phyloP scores from a whole-genome alignment of 2,888 invertebrate species.

The Scaptomyza flava region DNA sequence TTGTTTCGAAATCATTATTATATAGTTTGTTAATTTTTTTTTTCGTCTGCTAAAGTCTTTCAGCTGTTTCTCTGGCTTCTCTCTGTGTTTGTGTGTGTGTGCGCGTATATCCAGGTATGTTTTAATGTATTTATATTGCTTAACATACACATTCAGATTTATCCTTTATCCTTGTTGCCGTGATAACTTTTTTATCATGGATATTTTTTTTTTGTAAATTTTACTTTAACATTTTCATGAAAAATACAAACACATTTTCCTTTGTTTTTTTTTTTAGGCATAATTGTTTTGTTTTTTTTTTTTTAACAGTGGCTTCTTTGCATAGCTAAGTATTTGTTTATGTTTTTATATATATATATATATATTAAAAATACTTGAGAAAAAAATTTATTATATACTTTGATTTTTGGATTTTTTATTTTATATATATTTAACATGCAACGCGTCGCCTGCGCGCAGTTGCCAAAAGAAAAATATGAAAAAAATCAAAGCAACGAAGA shows the following conservation, averaged over 20 bases:
- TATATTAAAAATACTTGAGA: conserved; percentile 50
- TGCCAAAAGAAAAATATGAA: conserved; percentile 30
- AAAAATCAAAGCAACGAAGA: neutral
- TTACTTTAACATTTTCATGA: conserved; percentile 26
- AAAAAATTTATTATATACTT: conserved; percentile 49
- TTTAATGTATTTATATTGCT: conserved; percentile 2
- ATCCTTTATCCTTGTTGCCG: conserved; percentile 3
- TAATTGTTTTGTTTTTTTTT: conserved; percentile 19
- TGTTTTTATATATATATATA: neutral
- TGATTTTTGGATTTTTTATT: conserved; percentile 6
- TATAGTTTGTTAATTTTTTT: conserved; percentile 29
- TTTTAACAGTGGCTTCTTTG: conserved; percentile 21
- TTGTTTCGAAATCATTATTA: conserved; percentile 40
- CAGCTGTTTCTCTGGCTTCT: conserved; percentile 10
- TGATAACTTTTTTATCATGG: conserved; percentile 15
- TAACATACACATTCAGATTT: conserved; percentile 18
- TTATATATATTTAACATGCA: conserved; percentile 25
- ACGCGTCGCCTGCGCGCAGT: conserved; percentile 59
- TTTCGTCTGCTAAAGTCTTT: conserved; percentile 14
- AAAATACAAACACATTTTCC: conserved; percentile 50
- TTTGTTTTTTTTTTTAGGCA: conserved; percentile 12
- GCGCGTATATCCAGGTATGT: neutral
- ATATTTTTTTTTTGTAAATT: conserved; percentile 2
- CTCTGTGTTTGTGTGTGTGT: neutral
- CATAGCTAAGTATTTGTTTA: conserved; percentile 21